Evolutionary conservation across 2,888 invertebrate species (phyloP), one percentile per base, ranked within the genome.

Genomic region (Epirrhoe tristata): DNA sequence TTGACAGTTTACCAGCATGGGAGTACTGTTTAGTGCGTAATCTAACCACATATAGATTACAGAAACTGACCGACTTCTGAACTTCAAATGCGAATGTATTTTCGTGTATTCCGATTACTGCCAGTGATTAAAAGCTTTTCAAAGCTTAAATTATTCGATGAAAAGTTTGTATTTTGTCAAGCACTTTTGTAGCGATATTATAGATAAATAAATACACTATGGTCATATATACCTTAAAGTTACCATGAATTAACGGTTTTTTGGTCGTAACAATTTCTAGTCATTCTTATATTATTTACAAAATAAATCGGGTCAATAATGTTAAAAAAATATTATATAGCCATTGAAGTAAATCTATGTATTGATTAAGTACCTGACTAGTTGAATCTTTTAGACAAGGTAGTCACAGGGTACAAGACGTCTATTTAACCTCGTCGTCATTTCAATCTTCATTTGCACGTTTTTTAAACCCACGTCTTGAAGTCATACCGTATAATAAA

Each of bases 321-420:
- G n/a, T 66, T 46, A 48, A 16, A 16, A n/a, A n/a, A n/a, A n/a
- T n/a, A n/a, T n/a, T n/a, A n/a, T n/a, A n/a, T n/a, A 16, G 48
- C 48, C n/a, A 56, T 24, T 48, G 14, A 56, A 54, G 34, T 74
- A 32, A n/a, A 54, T 67, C 64, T 61, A 69, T 67, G 60, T 48
- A 63, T 63, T 48, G 16, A 48, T 75, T 76, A 63, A 63, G 74
- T 73, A 69, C 71, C 66, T 69, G 67, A 77, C 66, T 69, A 68
- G 76, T 73, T 75, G 69, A 70, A 82, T 79, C 12, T 32, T 50
- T 81, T 79, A 83, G 80, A 81, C 85, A 85, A 85, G 87, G 85
- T 88, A 84, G 74, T 86, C 82, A 87, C 88, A 89, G 89, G 89
- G 89, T 89, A 89, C 86, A 81, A 74, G 75, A 81, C 78, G 70